A percentile compares a stretch with the other conserved stretches of the same genome.
These are phyloP conservation scores for Hyperoplus immaculatus DNA, from an alignment of 2,797 vertebrate species.

Conservation along the genomic window DNA sequence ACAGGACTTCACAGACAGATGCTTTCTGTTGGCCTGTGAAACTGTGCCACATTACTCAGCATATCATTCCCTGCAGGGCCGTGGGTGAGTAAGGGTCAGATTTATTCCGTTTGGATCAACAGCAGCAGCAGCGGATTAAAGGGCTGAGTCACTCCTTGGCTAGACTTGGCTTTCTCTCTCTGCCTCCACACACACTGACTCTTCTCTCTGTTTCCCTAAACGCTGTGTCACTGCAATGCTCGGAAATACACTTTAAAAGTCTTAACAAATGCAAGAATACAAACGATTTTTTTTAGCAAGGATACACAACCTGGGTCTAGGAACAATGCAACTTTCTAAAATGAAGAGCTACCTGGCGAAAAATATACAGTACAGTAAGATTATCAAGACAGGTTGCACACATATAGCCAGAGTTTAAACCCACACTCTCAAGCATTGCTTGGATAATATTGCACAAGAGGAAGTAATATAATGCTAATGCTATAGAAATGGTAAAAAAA, in stretches of 20 bases:
- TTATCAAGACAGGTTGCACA: neutral
- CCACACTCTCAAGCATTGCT: neutral
- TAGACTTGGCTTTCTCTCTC: conserved; percentile 5
- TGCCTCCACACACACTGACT: conserved; percentile 2
- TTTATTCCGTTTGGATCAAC: conserved; percentile 70
- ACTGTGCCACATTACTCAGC: conserved; percentile 61
- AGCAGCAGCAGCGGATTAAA: conserved; percentile 57
- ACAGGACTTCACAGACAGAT: neutral
- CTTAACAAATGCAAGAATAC: neutral
- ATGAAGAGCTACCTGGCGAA: neutral
- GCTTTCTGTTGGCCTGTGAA: conserved; percentile 49
- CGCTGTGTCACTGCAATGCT: neutral
- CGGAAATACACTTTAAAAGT: neutral
- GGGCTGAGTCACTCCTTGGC: conserved; percentile 69
- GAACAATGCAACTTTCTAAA: neutral
- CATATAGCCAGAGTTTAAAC: no score
- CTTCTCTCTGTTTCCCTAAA: conserved; percentile 13
- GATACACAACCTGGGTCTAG: neutral
- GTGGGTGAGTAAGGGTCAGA: conserved; percentile 56
- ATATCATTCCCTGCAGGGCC: conserved; percentile 41
- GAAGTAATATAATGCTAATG: no score
- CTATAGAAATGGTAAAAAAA: no score
- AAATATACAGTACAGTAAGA: neutral
- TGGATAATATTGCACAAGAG: no score
- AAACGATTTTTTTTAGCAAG: neutral